phyloP scores from a whole-genome alignment of 2,113 vertebrate species.

The Otus sunia region DNA sequence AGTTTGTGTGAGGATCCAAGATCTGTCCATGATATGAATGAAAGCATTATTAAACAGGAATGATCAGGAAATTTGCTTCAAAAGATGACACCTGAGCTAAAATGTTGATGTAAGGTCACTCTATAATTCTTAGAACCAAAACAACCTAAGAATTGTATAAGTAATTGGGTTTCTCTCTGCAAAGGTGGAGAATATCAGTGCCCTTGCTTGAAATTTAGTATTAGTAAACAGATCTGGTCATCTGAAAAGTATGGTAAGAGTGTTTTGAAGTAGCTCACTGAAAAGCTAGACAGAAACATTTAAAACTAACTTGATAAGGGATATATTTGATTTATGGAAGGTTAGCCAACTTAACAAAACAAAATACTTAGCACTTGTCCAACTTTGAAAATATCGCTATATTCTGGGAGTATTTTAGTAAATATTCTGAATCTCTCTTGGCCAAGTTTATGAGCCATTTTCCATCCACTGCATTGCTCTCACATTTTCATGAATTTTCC shows the following conservation, averaged over 20 bases:
- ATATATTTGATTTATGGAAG: background rate
- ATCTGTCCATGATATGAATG: background rate
- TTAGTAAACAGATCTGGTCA: background rate
- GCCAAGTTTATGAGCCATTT: background rate
- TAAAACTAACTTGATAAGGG: background rate
- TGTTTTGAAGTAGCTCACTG: background rate
- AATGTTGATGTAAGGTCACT: background rate
- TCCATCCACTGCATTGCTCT: background rate
- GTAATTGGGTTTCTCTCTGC: background rate
- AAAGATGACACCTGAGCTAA: background rate
- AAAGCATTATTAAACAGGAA: background rate
- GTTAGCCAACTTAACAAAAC: background rate
- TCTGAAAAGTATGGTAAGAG: background rate
- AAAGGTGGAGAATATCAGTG: background rate
- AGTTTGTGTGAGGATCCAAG: background rate
- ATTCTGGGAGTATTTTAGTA: background rate
- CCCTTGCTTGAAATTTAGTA: background rate
- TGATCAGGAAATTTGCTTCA: background rate
- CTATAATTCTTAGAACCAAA: background rate
- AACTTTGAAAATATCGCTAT: background rate
- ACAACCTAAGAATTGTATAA: background rate
- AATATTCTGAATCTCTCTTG: background rate
- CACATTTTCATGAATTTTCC: slow-evolving; percentile 27
- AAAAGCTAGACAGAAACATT: background rate
- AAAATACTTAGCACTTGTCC: background rate